Percentiles rank a stretch among this genome's conserved stretches.
Evolutionary conservation across 1,140 invertebrate species (phyloP).

Genomic region (Heliconius congener): DNA sequence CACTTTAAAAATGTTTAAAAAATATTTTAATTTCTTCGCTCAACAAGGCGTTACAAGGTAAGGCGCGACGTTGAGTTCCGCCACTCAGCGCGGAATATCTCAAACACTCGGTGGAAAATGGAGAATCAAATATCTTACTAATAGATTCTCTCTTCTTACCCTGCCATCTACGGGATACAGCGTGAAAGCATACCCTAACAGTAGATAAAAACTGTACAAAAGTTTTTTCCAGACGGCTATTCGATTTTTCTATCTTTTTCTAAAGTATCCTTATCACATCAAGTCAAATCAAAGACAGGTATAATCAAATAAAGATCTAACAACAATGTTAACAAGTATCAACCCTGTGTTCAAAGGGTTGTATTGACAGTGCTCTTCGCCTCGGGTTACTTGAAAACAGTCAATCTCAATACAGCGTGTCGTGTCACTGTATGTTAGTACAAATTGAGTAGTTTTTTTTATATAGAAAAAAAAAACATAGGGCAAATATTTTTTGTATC

Average conservation of each 20-base stretch:
- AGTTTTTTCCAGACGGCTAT: background rate
- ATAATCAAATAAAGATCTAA: conserved; percentile 36
- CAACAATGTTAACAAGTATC: conserved; percentile 49
- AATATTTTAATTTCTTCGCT: too few species aligned
- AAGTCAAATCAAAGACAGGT: conserved; percentile 14
- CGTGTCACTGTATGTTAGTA: conserved; percentile 4
- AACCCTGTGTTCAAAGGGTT: conserved; percentile 42
- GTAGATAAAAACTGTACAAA: background rate
- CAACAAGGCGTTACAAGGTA: too few species aligned
- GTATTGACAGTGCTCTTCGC: conserved; percentile 52
- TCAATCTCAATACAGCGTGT: conserved; percentile 27
- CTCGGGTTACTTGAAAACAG: conserved; percentile 34
- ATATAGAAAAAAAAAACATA: background rate
- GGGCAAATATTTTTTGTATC: too few species aligned
- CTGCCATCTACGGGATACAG: too few species aligned
- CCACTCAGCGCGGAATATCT: too few species aligned
- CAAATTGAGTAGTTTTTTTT: background rate
- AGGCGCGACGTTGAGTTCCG: too few species aligned
- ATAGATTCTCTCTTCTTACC: too few species aligned
- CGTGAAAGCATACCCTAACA: background rate
- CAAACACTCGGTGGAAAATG: too few species aligned
- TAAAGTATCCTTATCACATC: conserved; percentile 5
- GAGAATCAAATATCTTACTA: too few species aligned
- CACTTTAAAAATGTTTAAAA: too few species aligned
- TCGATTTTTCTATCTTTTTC: background rate